Conservation (phyloP, 2,113 vertebrate species). For the Sarotherodon lohbergeri region DNA sequence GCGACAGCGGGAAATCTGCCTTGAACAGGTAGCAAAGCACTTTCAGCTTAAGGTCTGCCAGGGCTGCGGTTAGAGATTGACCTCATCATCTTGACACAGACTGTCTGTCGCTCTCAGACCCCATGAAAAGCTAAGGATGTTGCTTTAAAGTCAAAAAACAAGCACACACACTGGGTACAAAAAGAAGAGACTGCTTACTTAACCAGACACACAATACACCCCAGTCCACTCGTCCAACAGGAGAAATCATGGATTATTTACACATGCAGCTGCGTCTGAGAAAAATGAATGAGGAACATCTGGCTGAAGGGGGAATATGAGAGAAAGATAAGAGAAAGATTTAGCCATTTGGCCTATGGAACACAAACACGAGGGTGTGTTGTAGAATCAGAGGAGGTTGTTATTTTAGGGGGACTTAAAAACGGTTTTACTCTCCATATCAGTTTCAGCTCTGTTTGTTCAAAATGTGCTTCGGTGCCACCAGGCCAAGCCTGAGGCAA, state of each 20-base stretch:
- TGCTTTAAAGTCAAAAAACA: slow-evolving; percentile 38
- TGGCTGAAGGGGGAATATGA: slow-evolving; percentile 51
- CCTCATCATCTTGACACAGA: slow-evolving; percentile 43
- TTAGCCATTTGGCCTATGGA: slow-evolving; percentile 24
- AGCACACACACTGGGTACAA: slow-evolving; percentile 4
- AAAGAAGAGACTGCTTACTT: slow-evolving; percentile 34
- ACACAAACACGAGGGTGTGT: slow-evolving; percentile 34
- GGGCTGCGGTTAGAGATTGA: slow-evolving; percentile 27
- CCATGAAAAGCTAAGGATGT: slow-evolving; percentile 1
- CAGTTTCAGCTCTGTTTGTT: slow-evolving; percentile 47
- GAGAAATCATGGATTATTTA: slow-evolving; percentile 76
- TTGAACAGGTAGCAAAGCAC: slow-evolving; percentile 25
- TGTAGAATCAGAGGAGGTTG: slow-evolving; percentile 40
- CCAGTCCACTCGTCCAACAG: slow-evolving; percentile 49
- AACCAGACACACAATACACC: slow-evolving; percentile 48
- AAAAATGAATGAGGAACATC: slow-evolving; percentile 77
- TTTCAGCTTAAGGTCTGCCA: slow-evolving; percentile 27
- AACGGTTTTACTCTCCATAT: not conserved
- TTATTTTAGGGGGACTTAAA: slow-evolving; percentile 35
- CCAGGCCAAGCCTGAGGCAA: slow-evolving; percentile 52
- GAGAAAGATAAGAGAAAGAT: slow-evolving; percentile 16
- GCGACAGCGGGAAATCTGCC: slow-evolving; percentile 7
- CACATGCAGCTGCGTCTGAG: slow-evolving; percentile 66
- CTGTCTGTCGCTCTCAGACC: slow-evolving; percentile 20
- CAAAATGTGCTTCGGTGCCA: slow-evolving; percentile 33